Evolutionary conservation across 2,888 invertebrate species (phyloP).

Genomic region (Heliothis peltigera): DNA sequence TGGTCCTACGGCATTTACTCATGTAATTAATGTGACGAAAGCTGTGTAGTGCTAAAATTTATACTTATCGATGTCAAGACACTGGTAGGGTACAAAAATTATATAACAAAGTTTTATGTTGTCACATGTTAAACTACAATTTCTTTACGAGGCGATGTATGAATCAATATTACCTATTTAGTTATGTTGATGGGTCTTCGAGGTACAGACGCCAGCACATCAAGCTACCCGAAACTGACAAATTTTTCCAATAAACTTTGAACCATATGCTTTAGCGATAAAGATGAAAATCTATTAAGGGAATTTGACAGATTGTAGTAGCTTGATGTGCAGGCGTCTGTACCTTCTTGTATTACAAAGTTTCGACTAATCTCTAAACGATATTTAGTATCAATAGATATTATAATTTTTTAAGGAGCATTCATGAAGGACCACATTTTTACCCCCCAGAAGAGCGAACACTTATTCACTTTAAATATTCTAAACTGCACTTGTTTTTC

Average conservation of each 20-base stretch:
- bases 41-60: constrained; percentile 39
- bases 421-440: not conserved
- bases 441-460: not conserved
- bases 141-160: not conserved
- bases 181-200: too few relatives aligned
- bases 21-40: constrained; percentile 52
- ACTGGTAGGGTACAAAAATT: constrained; percentile 25
- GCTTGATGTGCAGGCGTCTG: too few relatives aligned
- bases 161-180: not conserved
- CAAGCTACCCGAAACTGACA: too few relatives aligned
- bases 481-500: not conserved
- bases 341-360: too few relatives aligned
- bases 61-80: constrained; percentile 26
- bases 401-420: too few relatives aligned
- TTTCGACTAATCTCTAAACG: too few relatives aligned
- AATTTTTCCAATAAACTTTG: too few relatives aligned
- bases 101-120: constrained; percentile 20
- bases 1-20: constrained; percentile 48
- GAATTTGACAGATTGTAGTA: too few relatives aligned
- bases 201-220: too few relatives aligned
- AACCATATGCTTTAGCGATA: too few relatives aligned
- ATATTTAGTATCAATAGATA: too few relatives aligned
- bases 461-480: not conserved
- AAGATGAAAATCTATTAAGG: too few relatives aligned
- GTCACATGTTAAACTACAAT: constrained; percentile 1